Base-by-base conservation (phyloP, 2,888 invertebrate species). In the Conops quadrifasciatus region DNA sequence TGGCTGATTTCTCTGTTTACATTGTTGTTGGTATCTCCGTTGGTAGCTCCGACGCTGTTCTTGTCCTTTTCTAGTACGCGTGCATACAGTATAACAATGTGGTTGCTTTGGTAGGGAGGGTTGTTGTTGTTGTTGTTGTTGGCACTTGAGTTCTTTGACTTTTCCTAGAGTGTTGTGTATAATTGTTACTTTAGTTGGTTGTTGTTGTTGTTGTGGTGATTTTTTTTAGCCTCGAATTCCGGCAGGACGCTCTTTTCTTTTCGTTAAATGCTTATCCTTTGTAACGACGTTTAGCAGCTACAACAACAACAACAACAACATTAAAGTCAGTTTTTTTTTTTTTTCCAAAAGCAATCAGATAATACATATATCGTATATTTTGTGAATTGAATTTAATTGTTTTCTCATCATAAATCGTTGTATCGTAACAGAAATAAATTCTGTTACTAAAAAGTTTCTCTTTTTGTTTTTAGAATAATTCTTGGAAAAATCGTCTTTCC, bases 141-240 rank as follows among this genome's bases (percentile, higher is more conserved):
- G 70, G 51, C 70, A n/a, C 66, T 72, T 70, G 78, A 81, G 80
- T 81, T 80, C 81, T 78, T 80, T 80, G 81, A 80, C 80, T 81
- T 80, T 71, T 70, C 51, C 64, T 58, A 36, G 16, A 49, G 60
- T 62, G n/a, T n/a, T n/a, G n/a, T n/a, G 53, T 58, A n/a, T 59
- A 64, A 30, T 75, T 75, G 70, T 71, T 9, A 7, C 36, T 36
- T 36, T 68, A 59, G 51, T 56, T 30, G 11, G 73, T 63, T 71
- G 64, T 72, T 72, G 71, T 70, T 70, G 73, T 59, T 60, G 26
- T 24, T 67, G 56, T 51, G 36, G 58, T 36, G 2, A 56, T 56
- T 53, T 21, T 56, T 66, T 43, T n/a, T n/a, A n/a, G n/a, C n/a
- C n/a, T n/a, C n/a, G n/a, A n/a, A n/a, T n/a, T n/a, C n/a, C 36